These are phyloP conservation scores for Chitala chitala DNA, from an alignment of 2,113 vertebrate species.

Conservation along the genomic window DNA sequence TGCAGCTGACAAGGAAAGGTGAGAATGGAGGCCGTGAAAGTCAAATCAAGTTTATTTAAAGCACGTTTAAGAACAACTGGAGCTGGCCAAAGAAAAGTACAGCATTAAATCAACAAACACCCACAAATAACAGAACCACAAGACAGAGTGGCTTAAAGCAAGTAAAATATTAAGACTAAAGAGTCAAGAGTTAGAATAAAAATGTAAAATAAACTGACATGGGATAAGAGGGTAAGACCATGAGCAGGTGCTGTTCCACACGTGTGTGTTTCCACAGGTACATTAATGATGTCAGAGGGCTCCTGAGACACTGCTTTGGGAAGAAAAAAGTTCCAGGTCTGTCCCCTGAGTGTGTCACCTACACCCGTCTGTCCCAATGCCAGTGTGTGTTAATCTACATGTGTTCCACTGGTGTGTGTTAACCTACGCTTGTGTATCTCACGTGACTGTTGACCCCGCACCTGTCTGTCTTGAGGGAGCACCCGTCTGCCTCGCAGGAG, in stretches of 20 bases:
- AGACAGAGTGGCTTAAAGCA: no score
- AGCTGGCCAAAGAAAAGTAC: no score
- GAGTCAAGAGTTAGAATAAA: neutral
- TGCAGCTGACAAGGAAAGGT: conserved; percentile 74
- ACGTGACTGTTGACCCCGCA: neutral
- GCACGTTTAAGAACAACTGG: no score
- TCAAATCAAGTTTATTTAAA: no score
- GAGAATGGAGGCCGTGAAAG: conserved; percentile 17
- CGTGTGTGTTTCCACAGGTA: conserved; percentile 53
- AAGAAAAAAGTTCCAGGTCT: conserved; percentile 53
- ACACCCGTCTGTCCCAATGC: no score
- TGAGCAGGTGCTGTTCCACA: neutral
- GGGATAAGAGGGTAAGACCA: neutral
- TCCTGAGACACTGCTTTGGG: conserved; percentile 61
- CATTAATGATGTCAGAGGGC: conserved; percentile 55
- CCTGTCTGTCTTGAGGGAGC: no score
- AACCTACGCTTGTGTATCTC: no score
- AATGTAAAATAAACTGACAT: neutral
- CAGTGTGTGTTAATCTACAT: no score
- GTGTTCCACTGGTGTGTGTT: no score
- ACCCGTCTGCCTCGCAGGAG: neutral
- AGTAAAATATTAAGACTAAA: no score
- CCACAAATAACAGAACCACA: no score
- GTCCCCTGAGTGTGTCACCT: conserved; percentile 20
- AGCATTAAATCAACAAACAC: no score